Base-by-base conservation (phyloP, 2,888 invertebrate genomes). In the Cerceris ruficornis region DNA sequence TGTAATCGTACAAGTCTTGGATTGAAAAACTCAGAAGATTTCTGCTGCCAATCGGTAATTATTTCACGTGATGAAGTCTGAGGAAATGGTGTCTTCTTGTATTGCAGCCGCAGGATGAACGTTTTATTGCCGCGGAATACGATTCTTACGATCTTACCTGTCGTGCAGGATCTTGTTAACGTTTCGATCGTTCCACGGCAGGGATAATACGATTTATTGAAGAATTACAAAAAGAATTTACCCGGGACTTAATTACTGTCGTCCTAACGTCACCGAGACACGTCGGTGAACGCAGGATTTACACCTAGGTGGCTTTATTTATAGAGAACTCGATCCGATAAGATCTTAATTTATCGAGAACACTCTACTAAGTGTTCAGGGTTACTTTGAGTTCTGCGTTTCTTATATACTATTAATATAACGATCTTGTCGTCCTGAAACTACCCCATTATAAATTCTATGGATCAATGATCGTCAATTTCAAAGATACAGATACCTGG, bases 91-190 rank as follows among this genome's bases (percentile, higher is more conserved):
- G 71, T 61, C 57, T 71, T 80, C 61, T 43, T 49, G 50, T 43
- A 64, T 50, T 46, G 58, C 52, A 49, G n/a, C 68, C 68, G 46
- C 59, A 61, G 55, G 65, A 80, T 55, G 57, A 46, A 61, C 58
- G 52, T 54, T 80, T 80, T 76, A 76, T 62, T 72, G 61, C 80
- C 46, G 49, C 46, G 62, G 43, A 65, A 61, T 80, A 62, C 68
- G n/a, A 17, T 64, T 57, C 68, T 69, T 76, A 76, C 80, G 71
- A 58, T 39, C 52, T 13, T 72, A 62, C 57, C 17, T 62, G 61
- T 71, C 50, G 14, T n/a, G 46, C 28, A 8, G 15, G 62, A 71
- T 75, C 49, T 70, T 64, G 75, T 80, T 71, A 65, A 49, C 28
- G 14, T 42, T 67, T 52, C 69, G 57, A 64, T 68, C n/a, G 50